Conservation (phyloP, 1,140 invertebrate genomes). For the Sarcophaga bullata region DNA sequence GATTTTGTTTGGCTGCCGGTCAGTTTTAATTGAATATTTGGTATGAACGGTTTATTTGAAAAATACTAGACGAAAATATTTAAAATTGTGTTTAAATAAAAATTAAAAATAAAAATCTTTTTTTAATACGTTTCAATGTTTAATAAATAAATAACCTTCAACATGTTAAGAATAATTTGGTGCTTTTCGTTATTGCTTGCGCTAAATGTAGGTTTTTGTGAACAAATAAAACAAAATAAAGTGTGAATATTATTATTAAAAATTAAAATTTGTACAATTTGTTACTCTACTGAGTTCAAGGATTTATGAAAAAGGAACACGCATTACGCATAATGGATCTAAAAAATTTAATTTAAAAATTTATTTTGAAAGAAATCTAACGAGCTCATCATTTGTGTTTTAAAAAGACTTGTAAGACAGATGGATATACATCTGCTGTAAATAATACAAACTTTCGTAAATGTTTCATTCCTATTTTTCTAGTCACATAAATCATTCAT, state of each 20-base stretch:
- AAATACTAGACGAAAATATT: constrained; percentile 18
- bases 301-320: neutral
- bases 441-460: too few relatives aligned
- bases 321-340: too few relatives aligned
- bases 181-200: constrained; percentile 1
- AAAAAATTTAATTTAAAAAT: too few relatives aligned
- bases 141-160: constrained; percentile 29
- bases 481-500: too few relatives aligned
- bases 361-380: too few relatives aligned
- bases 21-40: constrained; percentile 30
- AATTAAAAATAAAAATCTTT: neutral
- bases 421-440: too few relatives aligned
- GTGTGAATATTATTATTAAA: neutral
- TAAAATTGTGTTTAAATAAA: neutral
- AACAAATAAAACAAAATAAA: neutral
- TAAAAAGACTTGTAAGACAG: too few relatives aligned
- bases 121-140: neutral
- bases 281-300: neutral
- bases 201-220: constrained; percentile 18
- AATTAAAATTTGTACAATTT: neutral
- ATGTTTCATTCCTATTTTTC: too few relatives aligned
- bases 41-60: constrained; percentile 1
- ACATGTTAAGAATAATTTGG: constrained; percentile 38
- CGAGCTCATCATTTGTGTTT: too few relatives aligned
- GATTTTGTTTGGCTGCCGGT: constrained; percentile 7